A percentile compares a stretch with the other conserved stretches of the same genome.
Evolutionary conservation across 2,113 vertebrate species (phyloP).

Genomic region (Anseranas semipalmata): DNA sequence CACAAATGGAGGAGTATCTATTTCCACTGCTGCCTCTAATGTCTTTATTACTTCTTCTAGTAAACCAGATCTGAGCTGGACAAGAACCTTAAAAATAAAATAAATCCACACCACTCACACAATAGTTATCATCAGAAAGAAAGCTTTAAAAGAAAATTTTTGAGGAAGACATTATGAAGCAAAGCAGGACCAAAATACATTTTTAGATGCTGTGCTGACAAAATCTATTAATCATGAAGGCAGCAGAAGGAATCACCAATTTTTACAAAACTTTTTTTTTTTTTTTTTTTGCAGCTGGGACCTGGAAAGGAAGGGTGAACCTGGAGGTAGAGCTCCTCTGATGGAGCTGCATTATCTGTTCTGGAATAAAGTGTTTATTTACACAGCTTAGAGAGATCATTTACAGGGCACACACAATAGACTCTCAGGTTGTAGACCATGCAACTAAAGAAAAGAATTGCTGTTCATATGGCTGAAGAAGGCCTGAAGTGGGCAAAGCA

Average conservation of each 20-base stretch:
- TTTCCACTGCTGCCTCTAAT: conserved; percentile 72
- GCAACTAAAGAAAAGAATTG: neutral
- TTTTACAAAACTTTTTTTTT: neutral
- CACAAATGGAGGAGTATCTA: conserved; percentile 77
- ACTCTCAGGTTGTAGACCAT: neutral
- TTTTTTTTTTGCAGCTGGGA: neutral
- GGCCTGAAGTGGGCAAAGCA: neutral
- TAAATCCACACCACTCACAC: neutral
- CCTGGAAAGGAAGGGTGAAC: neutral
- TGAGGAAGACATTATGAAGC: neutral
- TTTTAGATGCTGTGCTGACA: neutral
- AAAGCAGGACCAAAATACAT: neutral
- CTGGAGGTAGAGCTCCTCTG: neutral
- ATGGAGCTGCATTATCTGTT: neutral
- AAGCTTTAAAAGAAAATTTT: neutral
- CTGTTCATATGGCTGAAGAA: neutral
- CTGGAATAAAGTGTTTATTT: neutral
- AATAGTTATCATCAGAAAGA: neutral
- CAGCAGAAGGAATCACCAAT: neutral
- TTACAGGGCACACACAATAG: neutral
- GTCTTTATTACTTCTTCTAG: conserved; percentile 70
- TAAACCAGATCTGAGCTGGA: conserved; percentile 77
- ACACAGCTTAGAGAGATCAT: neutral
- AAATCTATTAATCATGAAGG: neutral
- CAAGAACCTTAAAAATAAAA: conserved; percentile 78